phyloP scores from a whole-genome alignment of 30 jellyfish, hydroid and myxozoan species.

The Cassiopea andromeda region DNA sequence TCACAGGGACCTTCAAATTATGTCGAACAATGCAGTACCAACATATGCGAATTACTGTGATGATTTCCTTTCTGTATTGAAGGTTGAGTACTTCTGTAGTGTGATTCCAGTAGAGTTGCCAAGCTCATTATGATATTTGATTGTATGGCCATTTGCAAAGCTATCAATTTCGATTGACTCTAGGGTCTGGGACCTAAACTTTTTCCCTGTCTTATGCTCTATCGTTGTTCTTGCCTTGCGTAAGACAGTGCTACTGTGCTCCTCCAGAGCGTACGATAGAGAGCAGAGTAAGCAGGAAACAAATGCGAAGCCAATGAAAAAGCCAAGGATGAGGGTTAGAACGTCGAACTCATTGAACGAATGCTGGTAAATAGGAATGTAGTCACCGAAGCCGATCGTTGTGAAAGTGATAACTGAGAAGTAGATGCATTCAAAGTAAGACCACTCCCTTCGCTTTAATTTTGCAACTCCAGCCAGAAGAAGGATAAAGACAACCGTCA shows the following conservation, averaged over 20 bases:
- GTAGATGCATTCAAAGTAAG: constrained; percentile 60
- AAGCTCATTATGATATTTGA: background rate
- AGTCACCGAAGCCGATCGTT: constrained; percentile 76
- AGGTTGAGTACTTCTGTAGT: constrained; percentile 1
- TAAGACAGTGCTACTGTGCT: constrained; percentile 39
- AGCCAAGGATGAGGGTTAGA: constrained; percentile 29
- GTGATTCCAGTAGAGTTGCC: background rate
- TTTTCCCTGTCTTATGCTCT: background rate
- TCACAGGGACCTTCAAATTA: no score
- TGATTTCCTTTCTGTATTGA: background rate
- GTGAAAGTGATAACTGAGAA: constrained; percentile 54
- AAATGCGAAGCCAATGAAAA: constrained; percentile 52
- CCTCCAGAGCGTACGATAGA: constrained; percentile 59
- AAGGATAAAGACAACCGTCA: constrained; percentile 36
- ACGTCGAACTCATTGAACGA: constrained; percentile 48
- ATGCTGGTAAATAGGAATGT: constrained; percentile 46
- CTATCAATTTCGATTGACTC: background rate
- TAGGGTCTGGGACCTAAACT: constrained; percentile 3
- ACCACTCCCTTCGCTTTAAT: constrained; percentile 61
- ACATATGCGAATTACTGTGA: no score
- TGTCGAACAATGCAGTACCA: no score
- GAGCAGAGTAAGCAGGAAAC: constrained; percentile 68
- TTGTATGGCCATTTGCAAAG: background rate
- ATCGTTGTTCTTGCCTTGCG: constrained; percentile 29
- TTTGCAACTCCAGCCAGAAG: constrained; percentile 43